Percentiles rank a stretch among this genome's conserved stretches.
Conservation (phyloP, 2,888 invertebrate genomes). For the Thumatha senex region DNA sequence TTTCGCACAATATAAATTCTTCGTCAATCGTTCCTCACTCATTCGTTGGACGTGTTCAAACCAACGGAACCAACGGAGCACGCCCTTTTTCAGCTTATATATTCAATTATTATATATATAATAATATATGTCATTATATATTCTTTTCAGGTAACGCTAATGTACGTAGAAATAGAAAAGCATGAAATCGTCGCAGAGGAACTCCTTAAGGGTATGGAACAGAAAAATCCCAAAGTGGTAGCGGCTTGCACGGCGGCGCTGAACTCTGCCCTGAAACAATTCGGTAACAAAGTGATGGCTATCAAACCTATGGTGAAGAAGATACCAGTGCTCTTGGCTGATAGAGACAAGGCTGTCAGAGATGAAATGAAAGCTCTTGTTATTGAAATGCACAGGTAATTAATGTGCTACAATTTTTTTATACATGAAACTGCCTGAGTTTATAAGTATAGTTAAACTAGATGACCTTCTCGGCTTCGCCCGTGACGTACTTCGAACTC, state of each 20-base stretch:
- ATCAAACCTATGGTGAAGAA: conserved; percentile 96
- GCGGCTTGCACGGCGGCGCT: conserved; percentile 91
- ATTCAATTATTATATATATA: too few relatives aligned
- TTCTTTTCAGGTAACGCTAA: conserved; percentile 88
- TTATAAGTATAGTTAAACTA: too few relatives aligned
- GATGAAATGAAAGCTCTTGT: conserved; percentile 96
- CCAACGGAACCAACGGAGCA: too few relatives aligned
- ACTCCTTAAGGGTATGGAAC: conserved; percentile 95
- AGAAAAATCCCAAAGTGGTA: conserved; percentile 98
- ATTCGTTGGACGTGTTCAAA: too few relatives aligned
- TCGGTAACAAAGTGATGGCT: conserved; percentile 95
- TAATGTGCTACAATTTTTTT: too few relatives aligned
- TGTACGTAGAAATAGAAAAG: conserved; percentile 98
- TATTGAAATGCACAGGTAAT: conserved; percentile 94
- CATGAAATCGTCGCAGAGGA: conserved; percentile 95
- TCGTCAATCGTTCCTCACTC: too few relatives aligned
- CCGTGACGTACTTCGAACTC: too few relatives aligned
- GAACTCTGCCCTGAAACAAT: conserved; percentile 91
- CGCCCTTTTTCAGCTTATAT: too few relatives aligned
- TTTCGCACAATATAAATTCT: too few relatives aligned
- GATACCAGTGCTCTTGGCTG: conserved; percentile 91
- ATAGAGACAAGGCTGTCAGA: conserved; percentile 95
- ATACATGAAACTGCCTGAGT: too few relatives aligned
- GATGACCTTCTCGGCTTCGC: too few relatives aligned
- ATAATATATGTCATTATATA: too few relatives aligned